Percentiles rank a stretch among this genome's conserved stretches.
These are phyloP conservation scores for Harpalus rubripes DNA, from an alignment of 2,888 invertebrate species.

Conservation along the genomic window DNA sequence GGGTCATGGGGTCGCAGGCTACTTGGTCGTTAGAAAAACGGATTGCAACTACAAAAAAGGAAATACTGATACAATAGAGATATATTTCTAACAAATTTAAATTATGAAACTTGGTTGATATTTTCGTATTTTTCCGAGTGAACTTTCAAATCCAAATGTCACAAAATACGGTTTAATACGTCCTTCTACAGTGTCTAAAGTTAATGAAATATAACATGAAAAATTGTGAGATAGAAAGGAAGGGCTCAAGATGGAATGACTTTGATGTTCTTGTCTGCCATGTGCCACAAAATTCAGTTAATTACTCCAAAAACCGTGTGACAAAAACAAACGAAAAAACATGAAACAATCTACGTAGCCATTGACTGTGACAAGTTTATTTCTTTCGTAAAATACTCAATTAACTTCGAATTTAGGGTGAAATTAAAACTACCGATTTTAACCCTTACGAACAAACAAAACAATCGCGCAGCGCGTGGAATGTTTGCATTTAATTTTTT, in stretches of 20 bases:
- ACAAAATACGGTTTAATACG: not conserved
- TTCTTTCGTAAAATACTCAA: conserved; percentile 47
- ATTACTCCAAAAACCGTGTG: conserved; percentile 39
- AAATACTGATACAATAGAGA: too few relatives aligned
- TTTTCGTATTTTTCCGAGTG: too few relatives aligned
- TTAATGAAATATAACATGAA: conserved; percentile 3
- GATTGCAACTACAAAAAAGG: too few relatives aligned
- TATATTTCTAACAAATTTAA: too few relatives aligned
- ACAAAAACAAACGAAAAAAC: conserved; percentile 41
- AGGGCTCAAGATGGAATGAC: not conserved
- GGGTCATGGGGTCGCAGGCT: too few relatives aligned
- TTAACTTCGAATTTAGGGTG: conserved; percentile 33
- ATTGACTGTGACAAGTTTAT: conserved; percentile 39
- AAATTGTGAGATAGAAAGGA: not conserved
- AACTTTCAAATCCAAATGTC: not conserved
- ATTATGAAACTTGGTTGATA: too few relatives aligned
- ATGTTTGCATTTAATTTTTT: conserved; percentile 25
- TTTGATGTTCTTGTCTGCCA: conserved; percentile 9
- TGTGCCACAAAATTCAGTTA: conserved; percentile 35
- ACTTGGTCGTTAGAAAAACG: too few relatives aligned
- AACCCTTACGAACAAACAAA: conserved; percentile 5
- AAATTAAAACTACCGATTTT: conserved; percentile 34
- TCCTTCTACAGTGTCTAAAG: not conserved
- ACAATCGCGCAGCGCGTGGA: not conserved
- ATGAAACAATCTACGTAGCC: conserved; percentile 35